Conservation (phyloP, 2,113 vertebrate species). For the Gallinago media region DNA sequence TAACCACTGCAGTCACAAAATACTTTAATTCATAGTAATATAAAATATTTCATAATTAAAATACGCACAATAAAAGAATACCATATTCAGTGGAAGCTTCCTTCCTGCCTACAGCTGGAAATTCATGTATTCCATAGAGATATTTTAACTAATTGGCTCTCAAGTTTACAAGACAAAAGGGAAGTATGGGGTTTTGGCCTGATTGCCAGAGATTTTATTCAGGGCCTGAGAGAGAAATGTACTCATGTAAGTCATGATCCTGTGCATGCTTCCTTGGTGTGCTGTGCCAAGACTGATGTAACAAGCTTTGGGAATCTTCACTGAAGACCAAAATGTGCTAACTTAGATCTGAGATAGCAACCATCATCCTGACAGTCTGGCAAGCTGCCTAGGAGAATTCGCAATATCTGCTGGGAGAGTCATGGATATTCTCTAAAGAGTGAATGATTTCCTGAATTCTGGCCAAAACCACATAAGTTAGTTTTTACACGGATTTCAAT, state of each 20-base stretch:
- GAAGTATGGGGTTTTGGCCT: not conserved
- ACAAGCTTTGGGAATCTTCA: slow-evolving; percentile 31
- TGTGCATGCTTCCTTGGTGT: not conserved
- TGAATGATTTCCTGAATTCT: not conserved
- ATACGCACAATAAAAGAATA: not conserved
- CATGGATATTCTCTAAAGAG: not conserved
- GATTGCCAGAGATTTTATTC: not conserved
- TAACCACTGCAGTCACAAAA: not conserved
- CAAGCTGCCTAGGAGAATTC: not conserved
- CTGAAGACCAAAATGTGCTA: not conserved
- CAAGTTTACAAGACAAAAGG: slow-evolving; percentile 22
- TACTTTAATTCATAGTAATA: not conserved
- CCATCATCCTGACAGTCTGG: not conserved
- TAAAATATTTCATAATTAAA: not conserved
- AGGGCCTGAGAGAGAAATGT: not conserved
- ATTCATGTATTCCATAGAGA: not conserved
- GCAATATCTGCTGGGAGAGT: not conserved
- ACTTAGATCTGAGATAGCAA: slow-evolving; percentile 6
- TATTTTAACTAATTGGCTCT: slow-evolving; percentile 14
- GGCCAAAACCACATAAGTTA: not conserved
- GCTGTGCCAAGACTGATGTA: slow-evolving; percentile 27
- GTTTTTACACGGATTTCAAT: not conserved
- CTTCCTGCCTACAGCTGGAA: not conserved
- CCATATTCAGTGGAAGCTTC: not conserved
- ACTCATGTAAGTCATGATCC: slow-evolving; percentile 18